Evolutionary conservation across 2,113 vertebrate genomes (phyloP).

Genomic region (Gymnarchus niloticus): DNA sequence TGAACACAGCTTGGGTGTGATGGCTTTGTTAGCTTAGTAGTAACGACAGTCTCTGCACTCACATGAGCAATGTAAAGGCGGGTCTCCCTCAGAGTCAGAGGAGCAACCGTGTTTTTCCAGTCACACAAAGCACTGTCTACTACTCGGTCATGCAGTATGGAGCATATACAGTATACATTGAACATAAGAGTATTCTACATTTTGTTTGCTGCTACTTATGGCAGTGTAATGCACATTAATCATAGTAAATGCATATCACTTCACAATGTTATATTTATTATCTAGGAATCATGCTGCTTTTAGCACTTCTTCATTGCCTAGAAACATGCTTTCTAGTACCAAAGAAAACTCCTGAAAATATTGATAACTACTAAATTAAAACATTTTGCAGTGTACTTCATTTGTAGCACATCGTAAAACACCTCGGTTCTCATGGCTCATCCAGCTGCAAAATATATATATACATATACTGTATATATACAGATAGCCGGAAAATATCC

Average conservation of each 20-base stretch:
- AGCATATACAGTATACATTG: neutral
- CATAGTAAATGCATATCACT: neutral
- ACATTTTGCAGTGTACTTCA: neutral
- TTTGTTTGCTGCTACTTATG: too few relatives aligned
- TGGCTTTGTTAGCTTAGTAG: too few relatives aligned
- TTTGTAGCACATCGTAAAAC: too few relatives aligned
- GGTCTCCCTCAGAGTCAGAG: too few relatives aligned
- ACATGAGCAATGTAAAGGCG: too few relatives aligned
- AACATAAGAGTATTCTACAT: neutral
- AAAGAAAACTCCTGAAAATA: neutral
- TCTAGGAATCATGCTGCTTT: neutral
- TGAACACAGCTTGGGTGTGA: too few relatives aligned
- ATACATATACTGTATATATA: neutral
- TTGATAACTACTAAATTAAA: constrained; percentile 17
- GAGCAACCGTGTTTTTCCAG: too few relatives aligned
- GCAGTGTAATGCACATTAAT: neutral
- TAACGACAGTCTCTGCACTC: too few relatives aligned
- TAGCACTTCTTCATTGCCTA: neutral
- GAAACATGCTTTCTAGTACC: neutral
- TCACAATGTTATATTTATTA: neutral
- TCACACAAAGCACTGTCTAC: too few relatives aligned
- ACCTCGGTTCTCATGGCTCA: constrained; percentile 21
- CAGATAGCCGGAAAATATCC: neutral
- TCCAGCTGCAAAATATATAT: too few relatives aligned
- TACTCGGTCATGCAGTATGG: too few relatives aligned